phyloP scores from a whole-genome alignment of 37 sponge, comb jelly and placozoan genomes.

The Cladorhizidae sp. region DNA sequence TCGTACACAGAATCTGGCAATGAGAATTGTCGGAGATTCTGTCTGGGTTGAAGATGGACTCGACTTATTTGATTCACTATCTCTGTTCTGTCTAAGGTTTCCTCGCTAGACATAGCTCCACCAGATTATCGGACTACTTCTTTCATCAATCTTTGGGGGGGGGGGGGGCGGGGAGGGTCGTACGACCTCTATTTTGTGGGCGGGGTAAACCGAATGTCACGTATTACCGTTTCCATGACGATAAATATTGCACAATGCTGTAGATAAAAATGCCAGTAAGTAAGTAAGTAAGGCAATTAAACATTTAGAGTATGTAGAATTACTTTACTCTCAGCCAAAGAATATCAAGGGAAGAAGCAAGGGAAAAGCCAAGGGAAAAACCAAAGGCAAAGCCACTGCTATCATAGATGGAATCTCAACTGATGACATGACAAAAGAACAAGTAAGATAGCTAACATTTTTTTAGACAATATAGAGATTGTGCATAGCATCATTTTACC shows the following conservation, averaged over 20 bases:
- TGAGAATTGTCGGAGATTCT: slow-evolving; percentile 2
- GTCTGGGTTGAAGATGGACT: background rate
- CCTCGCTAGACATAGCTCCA: too few species aligned
- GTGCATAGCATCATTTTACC: too few species aligned
- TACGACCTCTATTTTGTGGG: too few species aligned
- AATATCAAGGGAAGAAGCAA: slow-evolving; percentile 53
- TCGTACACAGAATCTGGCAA: slow-evolving; percentile 8
- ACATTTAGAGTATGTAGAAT: too few species aligned
- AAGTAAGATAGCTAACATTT: slow-evolving; percentile 31
- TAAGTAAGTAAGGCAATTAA: too few species aligned
- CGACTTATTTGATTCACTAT: slow-evolving; percentile 12
- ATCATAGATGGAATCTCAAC: slow-evolving; percentile 89
- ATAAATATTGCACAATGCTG: too few species aligned
- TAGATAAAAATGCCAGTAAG: too few species aligned
- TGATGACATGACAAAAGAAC: slow-evolving; percentile 94
- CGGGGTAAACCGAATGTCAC: too few species aligned
- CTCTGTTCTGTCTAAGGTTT: background rate
- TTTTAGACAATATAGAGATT: background rate
- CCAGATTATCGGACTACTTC: too few species aligned
- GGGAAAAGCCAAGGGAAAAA: slow-evolving; percentile 75
- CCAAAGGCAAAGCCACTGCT: slow-evolving; percentile 67
- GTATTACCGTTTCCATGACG: too few species aligned
- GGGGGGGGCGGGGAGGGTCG: too few species aligned
- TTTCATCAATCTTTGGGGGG: too few species aligned
- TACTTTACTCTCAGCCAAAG: background rate